Conservation (phyloP, 2,797 vertebrate genomes). For the Rhincodon typus region DNA sequence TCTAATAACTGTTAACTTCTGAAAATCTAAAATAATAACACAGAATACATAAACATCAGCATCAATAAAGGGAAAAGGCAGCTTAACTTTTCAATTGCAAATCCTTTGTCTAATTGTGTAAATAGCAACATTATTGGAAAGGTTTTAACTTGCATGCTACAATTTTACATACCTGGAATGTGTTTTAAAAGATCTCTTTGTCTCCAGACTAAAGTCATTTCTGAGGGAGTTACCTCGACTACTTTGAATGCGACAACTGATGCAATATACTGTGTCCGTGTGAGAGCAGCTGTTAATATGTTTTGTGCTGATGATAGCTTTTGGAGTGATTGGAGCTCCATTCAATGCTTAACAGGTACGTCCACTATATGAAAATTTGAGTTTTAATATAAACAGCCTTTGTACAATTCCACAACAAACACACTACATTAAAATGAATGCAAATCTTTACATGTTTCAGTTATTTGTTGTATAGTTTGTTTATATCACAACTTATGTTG, state of each 20-base stretch:
- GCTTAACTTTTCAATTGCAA: not conserved
- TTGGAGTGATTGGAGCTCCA: conserved; percentile 61
- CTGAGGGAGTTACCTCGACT: conserved; percentile 4
- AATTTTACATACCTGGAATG: too few relatives aligned
- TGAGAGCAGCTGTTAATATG: conserved; percentile 55
- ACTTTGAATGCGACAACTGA: conserved; percentile 44
- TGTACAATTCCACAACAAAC: not conserved
- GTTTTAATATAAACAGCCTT: not conserved
- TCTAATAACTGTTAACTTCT: not conserved
- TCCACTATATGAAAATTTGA: not conserved
- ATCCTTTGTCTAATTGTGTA: not conserved
- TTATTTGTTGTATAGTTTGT: not conserved
- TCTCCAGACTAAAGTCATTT: conserved; percentile 31
- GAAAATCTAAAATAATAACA: not conserved
- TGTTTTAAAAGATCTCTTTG: not conserved
- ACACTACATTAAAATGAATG: not conserved
- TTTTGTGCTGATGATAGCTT: conserved; percentile 59
- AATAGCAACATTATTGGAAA: not conserved
- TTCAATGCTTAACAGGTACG: conserved; percentile 47
- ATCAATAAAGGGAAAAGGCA: not conserved
- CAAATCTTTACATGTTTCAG: not conserved
- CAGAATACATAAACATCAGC: not conserved
- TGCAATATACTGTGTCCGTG: conserved; percentile 47
- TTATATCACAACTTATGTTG: not conserved
- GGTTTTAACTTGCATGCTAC: not conserved